Evolutionary conservation across 2,888 invertebrate species (phyloP).

Genomic region (Arge pagana): DNA sequence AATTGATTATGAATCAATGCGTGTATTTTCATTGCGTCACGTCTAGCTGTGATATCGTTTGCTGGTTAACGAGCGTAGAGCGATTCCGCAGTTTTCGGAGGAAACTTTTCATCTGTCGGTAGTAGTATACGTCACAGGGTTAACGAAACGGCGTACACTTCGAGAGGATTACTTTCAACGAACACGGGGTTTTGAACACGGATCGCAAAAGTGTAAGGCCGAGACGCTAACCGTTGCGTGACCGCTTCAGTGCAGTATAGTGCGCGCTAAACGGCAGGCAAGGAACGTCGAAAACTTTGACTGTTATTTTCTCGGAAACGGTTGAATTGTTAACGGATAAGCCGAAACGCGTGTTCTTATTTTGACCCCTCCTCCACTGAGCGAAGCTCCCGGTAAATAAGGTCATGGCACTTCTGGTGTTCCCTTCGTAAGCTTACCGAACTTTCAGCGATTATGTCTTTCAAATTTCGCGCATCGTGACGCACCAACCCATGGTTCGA

Average conservation of each 20-base stretch:
- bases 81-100: constrained; percentile 26
- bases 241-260: background rate
- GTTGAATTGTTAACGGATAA: background rate
- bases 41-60: constrained; percentile 16
- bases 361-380: background rate
- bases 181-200: background rate
- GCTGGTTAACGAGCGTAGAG: constrained; percentile 21
- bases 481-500: too few relatives aligned
- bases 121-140: constrained; percentile 34
- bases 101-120: constrained; percentile 30
- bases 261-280: background rate
- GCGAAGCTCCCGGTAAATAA: background rate
- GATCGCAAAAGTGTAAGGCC: background rate
- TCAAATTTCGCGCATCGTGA: too few relatives aligned
- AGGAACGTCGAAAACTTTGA: background rate
- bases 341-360: background rate
- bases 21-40: constrained; percentile 30
- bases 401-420: background rate
- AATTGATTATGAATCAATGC: constrained; percentile 27
- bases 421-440: too few relatives aligned
- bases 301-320: background rate
- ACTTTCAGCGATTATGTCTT: too few relatives aligned
- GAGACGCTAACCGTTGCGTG: background rate
- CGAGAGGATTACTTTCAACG: constrained; percentile 27
- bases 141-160: constrained; percentile 31